Conservation (phyloP, 2,888 invertebrate genomes). For the Heterodera filipjevi region DNA sequence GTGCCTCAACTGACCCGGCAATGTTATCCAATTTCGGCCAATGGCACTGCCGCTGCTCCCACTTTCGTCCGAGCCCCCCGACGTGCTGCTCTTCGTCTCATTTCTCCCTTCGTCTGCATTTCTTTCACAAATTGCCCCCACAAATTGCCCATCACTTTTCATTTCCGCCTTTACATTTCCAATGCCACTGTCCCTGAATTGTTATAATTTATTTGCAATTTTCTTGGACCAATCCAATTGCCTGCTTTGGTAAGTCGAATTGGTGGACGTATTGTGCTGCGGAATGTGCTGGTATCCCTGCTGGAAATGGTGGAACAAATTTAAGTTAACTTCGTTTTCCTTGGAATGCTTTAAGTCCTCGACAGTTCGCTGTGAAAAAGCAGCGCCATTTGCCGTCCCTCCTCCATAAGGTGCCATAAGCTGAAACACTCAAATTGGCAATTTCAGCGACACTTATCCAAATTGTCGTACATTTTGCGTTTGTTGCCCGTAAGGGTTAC, state of each 20-base stretch:
- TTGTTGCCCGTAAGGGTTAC: background rate
- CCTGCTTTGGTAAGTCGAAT: background rate
- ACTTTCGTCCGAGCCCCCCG: slow-evolving; percentile 4
- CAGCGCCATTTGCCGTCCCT: background rate
- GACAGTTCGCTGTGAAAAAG: background rate
- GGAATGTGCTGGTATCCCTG: background rate
- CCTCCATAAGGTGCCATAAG: background rate
- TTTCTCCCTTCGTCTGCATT: background rate
- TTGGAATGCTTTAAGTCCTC: background rate
- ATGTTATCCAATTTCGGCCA: background rate
- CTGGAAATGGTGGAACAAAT: background rate
- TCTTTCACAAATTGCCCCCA: background rate
- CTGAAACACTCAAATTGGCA: background rate
- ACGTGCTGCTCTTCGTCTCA: slow-evolving; percentile 9
- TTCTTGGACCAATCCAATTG: background rate
- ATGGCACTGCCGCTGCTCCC: background rate
- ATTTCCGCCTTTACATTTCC: background rate
- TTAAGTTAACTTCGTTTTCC: background rate
- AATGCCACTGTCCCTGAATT: background rate
- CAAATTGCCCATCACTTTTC: background rate
- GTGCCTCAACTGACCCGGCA: background rate
- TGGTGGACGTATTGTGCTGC: background rate
- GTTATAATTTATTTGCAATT: background rate
- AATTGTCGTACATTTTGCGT: background rate
- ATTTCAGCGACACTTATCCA: background rate